Evolutionary conservation across 2,888 invertebrate species (phyloP), one percentile per base, ranked within the genome.

Genomic region (Omphaloscelis lunosa): DNA sequence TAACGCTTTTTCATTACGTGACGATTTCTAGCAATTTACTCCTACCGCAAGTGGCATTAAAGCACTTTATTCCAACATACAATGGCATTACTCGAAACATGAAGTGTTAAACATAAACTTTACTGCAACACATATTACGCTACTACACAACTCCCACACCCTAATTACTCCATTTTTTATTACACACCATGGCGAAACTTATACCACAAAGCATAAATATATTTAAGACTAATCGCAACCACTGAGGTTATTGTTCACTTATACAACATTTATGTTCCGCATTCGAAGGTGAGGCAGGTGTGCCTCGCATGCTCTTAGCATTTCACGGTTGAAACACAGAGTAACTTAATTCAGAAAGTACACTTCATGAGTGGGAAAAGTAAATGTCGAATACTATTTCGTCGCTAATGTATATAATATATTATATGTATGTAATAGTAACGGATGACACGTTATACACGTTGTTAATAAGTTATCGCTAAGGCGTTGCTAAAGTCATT

Each of bases 251-350:
- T 77, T 65, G 17, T 62, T 71, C 39, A 69, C 76, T 75, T 66
- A 74, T 56, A 77, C 66, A 73, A 59, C 82, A 83, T 77, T 81
- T 84, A 86, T 81, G 77, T 34, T 56, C 62, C 70, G 51, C 65
- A 77, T 82, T 75, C 58, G 53, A 65, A 78, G 72, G 76, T 41
- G 39, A 72, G 59, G 68, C 87, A 87, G 87, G 81, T 87, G 85
- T 12, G 80, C n/a, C 59, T 72, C 76, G 70, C 58, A 62, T 69
- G 77, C 79, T 78, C n/a, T 59, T 67, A 75, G 70, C 73, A 71
- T 73, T 82, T 78, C 66, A 58, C 45, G 69, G 74, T 29, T 66
- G 62, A 61, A 59, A 56, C 51, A 29, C 45, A 62, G 51, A 53
- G 56, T 53, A 72, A 34, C 20, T 56, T 29, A 68, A 65, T 65